phyloP scores from a whole-genome alignment of 2,888 invertebrate species.

The Stenichneumon culpator region DNA sequence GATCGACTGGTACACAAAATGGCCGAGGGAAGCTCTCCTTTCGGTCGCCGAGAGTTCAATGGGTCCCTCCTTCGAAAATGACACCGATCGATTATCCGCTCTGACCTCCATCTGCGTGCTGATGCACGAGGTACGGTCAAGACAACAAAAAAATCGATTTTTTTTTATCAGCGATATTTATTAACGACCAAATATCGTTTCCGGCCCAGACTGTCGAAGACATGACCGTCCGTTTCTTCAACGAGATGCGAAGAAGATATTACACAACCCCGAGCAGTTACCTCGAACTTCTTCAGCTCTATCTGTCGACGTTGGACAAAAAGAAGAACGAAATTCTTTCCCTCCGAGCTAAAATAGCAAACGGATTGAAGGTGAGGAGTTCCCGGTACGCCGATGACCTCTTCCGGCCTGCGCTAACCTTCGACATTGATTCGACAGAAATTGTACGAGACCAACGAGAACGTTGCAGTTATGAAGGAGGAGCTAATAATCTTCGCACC shows the following conservation, averaged over 20 bases:
- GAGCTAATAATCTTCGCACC: slow-evolving; percentile 94
- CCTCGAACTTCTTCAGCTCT: slow-evolving; percentile 93
- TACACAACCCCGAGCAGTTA: slow-evolving; percentile 97
- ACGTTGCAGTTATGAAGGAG: slow-evolving; percentile 94
- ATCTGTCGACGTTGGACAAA: slow-evolving; percentile 89
- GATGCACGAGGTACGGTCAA: slow-evolving; percentile 88
- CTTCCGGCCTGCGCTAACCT: neutral
- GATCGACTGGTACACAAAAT: slow-evolving; percentile 97
- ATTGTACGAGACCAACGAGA: slow-evolving; percentile 92
- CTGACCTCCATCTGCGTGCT: slow-evolving; percentile 90
- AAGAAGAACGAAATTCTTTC: slow-evolving; percentile 90
- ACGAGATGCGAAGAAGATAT: slow-evolving; percentile 94
- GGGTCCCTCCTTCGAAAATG: slow-evolving; percentile 86
- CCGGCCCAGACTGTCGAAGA: slow-evolving; percentile 90
- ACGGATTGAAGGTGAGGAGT: slow-evolving; percentile 89
- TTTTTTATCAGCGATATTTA: neutral
- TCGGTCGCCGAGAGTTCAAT: slow-evolving; percentile 93
- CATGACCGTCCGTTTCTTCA: slow-evolving; percentile 91
- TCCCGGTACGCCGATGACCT: neutral
- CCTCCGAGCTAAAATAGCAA: slow-evolving; percentile 89
- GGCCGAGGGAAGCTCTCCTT: slow-evolving; percentile 95
- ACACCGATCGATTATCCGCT: slow-evolving; percentile 85
- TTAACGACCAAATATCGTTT: neutral
- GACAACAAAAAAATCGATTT: slow-evolving; percentile 3
- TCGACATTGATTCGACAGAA: slow-evolving; percentile 86